Conservation (phyloP, 2,113 vertebrate species). For the Corythornis cristatus region DNA sequence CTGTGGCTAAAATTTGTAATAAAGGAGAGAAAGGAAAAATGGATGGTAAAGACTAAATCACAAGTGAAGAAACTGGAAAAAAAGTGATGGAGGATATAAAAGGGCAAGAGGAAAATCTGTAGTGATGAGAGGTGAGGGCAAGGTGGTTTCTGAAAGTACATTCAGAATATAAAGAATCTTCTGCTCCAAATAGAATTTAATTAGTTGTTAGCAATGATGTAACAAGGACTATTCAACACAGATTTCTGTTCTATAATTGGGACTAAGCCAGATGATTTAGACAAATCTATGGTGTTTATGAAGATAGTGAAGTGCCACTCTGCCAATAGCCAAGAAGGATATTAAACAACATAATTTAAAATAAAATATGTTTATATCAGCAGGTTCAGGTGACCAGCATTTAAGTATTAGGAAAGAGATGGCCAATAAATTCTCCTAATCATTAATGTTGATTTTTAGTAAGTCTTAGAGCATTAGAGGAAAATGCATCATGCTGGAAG, state of each 20-base stretch:
- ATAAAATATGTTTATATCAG: background rate
- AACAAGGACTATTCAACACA: background rate
- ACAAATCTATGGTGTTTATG: background rate
- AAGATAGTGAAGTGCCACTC: background rate
- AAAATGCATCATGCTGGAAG: background rate
- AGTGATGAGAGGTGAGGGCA: background rate
- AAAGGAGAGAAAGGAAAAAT: conserved; percentile 4
- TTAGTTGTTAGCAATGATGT: background rate
- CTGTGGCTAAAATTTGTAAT: conserved; percentile 13
- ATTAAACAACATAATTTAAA: background rate
- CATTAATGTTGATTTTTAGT: background rate
- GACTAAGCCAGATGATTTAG: background rate
- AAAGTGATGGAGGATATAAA: background rate
- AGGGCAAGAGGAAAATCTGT: background rate
- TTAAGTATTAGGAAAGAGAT: background rate
- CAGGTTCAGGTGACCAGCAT: background rate
- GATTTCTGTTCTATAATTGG: background rate
- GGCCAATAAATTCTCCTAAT: background rate
- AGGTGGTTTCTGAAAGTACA: background rate
- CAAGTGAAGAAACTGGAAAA: background rate
- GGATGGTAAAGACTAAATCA: conserved; percentile 18
- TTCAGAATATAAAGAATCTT: background rate
- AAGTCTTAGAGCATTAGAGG: background rate
- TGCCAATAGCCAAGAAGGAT: background rate
- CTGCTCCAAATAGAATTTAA: background rate